Percentiles rank a stretch among this genome's conserved stretches.
Evolutionary conservation across 2,888 invertebrate genomes (phyloP).

Genomic region (Pemphredon lugubris): DNA sequence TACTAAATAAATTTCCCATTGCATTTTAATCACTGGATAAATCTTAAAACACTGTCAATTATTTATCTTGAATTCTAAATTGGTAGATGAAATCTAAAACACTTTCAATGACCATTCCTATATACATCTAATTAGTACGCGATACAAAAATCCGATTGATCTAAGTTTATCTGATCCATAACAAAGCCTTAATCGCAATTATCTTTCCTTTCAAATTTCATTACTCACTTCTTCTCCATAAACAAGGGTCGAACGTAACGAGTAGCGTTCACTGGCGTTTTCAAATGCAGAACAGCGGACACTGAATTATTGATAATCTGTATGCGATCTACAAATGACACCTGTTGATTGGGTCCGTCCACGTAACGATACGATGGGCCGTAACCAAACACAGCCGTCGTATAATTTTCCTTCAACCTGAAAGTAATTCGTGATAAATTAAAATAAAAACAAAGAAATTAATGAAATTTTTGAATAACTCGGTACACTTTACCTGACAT

Average conservation of each 20-base stretch:
- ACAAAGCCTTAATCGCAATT: no score
- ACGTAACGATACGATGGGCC: slow-evolving; percentile 84
- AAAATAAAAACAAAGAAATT: neutral
- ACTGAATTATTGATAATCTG: slow-evolving; percentile 84
- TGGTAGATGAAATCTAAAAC: no score
- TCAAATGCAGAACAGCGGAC: slow-evolving; percentile 85
- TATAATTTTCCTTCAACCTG: slow-evolving; percentile 84
- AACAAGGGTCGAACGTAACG: slow-evolving; percentile 86
- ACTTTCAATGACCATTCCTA: no score
- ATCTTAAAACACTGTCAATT: no score
- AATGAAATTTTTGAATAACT: neutral
- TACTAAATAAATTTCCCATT: no score
- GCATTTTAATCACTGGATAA: no score
- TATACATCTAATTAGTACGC: no score
- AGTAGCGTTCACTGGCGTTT: slow-evolving; percentile 83
- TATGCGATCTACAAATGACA: slow-evolving; percentile 84
- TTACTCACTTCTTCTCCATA: slow-evolving; percentile 81
- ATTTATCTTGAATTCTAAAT: no score
- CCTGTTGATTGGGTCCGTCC: slow-evolving; percentile 87
- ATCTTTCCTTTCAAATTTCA: no score
- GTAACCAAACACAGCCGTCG: slow-evolving; percentile 87
- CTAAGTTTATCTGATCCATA: no score
- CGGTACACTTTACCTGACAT: slow-evolving; percentile 78
- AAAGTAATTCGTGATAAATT: slow-evolving; percentile 1
- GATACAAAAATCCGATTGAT: no score